A percentile compares a stretch with the other conserved stretches of the same genome.
These are phyloP conservation scores for Cryptosula pallasiana DNA, from an alignment of 2,888 invertebrate genomes.

Conservation along the genomic window DNA sequence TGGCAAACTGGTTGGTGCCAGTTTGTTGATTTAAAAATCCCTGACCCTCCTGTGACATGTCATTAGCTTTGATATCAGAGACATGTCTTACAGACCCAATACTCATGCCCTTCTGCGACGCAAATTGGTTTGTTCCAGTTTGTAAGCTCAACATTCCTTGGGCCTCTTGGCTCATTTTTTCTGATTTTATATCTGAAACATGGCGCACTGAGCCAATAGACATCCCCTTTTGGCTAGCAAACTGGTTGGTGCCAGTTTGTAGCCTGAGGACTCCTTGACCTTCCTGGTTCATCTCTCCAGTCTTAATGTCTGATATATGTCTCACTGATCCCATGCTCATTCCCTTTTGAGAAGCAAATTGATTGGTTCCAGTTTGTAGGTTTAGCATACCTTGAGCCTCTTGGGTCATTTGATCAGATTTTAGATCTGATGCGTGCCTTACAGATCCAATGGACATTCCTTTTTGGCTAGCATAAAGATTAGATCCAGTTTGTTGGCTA, in stretches of 20 bases:
- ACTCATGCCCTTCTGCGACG: slow-evolving; percentile 47
- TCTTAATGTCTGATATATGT: slow-evolving; percentile 36
- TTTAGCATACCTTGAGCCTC: slow-evolving; percentile 36
- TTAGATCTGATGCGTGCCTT: slow-evolving; percentile 32
- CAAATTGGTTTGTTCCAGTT: slow-evolving; percentile 42
- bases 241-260: slow-evolving; percentile 28
- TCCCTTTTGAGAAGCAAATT: slow-evolving; percentile 39
- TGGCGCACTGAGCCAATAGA: slow-evolving; percentile 39
- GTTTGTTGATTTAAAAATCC: slow-evolving; percentile 28
- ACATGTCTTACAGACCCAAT: slow-evolving; percentile 42
- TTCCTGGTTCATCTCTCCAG: slow-evolving; percentile 29
- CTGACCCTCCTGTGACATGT: slow-evolving; percentile 27
- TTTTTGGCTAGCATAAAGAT: slow-evolving; percentile 26
- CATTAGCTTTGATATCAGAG: slow-evolving; percentile 32
- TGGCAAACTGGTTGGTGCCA: slow-evolving; percentile 28
- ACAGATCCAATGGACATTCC: slow-evolving; percentile 31
- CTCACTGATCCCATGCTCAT: slow-evolving; percentile 33
- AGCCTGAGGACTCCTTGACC: slow-evolving; percentile 28
- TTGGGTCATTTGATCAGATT: slow-evolving; percentile 33
- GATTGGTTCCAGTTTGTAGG: slow-evolving; percentile 41
- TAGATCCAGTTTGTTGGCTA: slow-evolving; percentile 37
- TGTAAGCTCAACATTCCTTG: slow-evolving; percentile 44
- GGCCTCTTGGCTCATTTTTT: slow-evolving; percentile 38
- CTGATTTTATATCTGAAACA: slow-evolving; percentile 37
- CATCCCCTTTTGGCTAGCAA: slow-evolving; percentile 30